Base-by-base conservation (phyloP, 2,113 vertebrate genomes). In the Macheiramphus alcinus region DNA sequence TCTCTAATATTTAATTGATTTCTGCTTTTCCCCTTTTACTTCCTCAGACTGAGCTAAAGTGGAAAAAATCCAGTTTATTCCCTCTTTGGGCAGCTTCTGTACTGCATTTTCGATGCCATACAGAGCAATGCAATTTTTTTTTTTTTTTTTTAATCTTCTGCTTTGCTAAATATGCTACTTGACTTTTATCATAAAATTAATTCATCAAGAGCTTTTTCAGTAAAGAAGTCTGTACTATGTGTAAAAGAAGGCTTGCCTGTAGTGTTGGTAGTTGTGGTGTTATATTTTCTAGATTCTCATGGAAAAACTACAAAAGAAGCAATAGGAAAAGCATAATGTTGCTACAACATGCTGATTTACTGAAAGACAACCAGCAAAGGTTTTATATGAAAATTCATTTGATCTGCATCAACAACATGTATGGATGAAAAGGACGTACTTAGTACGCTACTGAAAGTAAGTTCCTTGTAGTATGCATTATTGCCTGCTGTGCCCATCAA, bases 401-500 rank as follows among this genome's bases (percentile, higher is more conserved):
- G 59, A 91, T 97, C 58, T 88, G 19, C 90, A 93, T 73, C 74
- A 85, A 56, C 93, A 83, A 58, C 29, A 23, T 13, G 42, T 38
- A 42, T 40, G 62, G 85, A 94, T 66, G 72, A 76, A 95, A 97
- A 94, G 58, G 58, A 80, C 53, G 67, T 52, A 31, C 56, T 94
- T 91, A 45, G 27, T 74, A 62, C 2, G 0, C 32, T 68, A n/a
- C 32, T 40, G 29, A 92, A 94, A 88, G 85, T 25, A 75, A 89
- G 72, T 61, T 91, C 93, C 72, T 90, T 80, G 72, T 59, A 78
- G 83, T 87, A 93, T 25, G 32, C 34, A 58, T 71, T 76, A 50
- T 58, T 96, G 67, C 95, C 88, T 52, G 45, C 84, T 85, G 74
- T 85, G 92, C 92, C 56, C 72, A 86, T 94, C 89, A 97, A 92